phyloP scores from a whole-genome alignment of 2,888 invertebrate genomes.

The Mactromeris polynyma region DNA sequence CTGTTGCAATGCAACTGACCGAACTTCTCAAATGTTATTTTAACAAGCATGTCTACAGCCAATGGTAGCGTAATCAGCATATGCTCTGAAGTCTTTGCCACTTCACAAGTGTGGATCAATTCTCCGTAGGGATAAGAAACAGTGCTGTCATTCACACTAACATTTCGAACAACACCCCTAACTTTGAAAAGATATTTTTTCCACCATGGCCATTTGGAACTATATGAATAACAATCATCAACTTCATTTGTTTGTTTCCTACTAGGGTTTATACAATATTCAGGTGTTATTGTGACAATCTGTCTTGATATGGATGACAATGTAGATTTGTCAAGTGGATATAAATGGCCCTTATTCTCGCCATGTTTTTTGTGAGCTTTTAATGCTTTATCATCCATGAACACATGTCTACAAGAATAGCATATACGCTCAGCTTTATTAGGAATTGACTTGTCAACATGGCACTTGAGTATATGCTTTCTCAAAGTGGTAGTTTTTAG shows the following conservation, averaged over 20 bases:
- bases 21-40: neutral
- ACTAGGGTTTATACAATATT: too few species aligned
- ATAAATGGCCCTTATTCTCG: neutral
- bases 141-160: neutral
- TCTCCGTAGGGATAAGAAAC: neutral
- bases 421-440: slow-evolving; percentile 6
- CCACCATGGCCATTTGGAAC: neutral
- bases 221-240: neutral
- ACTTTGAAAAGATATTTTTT: neutral
- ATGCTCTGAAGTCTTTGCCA: neutral
- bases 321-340: neutral
- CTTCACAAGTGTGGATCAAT: neutral
- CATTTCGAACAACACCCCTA: neutral
- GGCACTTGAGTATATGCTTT: neutral
- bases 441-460: neutral
- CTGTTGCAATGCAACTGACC: neutral
- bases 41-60: neutral
- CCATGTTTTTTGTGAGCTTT: neutral
- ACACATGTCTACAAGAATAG: slow-evolving; percentile 22
- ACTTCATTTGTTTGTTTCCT: neutral
- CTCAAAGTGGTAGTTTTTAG: neutral
- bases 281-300: neutral
- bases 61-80: neutral
- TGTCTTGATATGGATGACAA: neutral
- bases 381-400: slow-evolving; percentile 24